These are phyloP conservation scores for Papilio xuthus DNA, from an alignment of 1,140 invertebrate species.

Conservation along the genomic window DNA sequence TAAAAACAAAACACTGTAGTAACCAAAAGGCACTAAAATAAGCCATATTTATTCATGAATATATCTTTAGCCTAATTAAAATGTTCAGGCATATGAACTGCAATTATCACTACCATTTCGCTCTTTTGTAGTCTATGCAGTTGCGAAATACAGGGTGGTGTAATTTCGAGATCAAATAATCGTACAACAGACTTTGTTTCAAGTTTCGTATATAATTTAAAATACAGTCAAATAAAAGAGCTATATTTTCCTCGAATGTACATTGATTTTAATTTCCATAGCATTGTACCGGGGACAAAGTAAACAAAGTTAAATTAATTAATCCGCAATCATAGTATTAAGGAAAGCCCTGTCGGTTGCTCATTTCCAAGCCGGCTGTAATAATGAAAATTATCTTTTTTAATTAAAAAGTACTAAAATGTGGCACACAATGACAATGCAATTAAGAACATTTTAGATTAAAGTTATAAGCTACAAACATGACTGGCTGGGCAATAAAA, in stretches of 20 bases:
- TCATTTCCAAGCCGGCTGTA: background rate
- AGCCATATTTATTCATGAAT: background rate
- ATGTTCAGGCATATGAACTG: conserved; percentile 6
- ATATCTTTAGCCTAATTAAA: conserved; percentile 8
- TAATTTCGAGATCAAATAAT: conserved; percentile 4
- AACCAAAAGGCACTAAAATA: background rate
- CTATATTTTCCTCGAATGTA: background rate
- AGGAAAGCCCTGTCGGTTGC: background rate
- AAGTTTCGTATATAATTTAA: background rate
- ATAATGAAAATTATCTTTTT: conserved; percentile 2
- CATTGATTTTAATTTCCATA: background rate
- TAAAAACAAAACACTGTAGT: background rate
- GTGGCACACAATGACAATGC: background rate
- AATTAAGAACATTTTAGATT: background rate
- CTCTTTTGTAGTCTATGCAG: background rate
- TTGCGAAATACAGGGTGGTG: background rate
- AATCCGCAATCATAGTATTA: conserved; percentile 11
- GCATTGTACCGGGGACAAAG: background rate
- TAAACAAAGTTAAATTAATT: conserved; percentile 22
- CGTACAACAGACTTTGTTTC: background rate
- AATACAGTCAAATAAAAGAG: background rate
- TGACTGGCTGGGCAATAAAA: background rate
- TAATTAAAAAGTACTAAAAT: background rate
- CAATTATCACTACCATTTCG: background rate
- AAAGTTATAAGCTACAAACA: background rate